These are phyloP conservation scores for Lichenostomus cassidix DNA, from an alignment of 2,113 vertebrate genomes.

Conservation along the genomic window DNA sequence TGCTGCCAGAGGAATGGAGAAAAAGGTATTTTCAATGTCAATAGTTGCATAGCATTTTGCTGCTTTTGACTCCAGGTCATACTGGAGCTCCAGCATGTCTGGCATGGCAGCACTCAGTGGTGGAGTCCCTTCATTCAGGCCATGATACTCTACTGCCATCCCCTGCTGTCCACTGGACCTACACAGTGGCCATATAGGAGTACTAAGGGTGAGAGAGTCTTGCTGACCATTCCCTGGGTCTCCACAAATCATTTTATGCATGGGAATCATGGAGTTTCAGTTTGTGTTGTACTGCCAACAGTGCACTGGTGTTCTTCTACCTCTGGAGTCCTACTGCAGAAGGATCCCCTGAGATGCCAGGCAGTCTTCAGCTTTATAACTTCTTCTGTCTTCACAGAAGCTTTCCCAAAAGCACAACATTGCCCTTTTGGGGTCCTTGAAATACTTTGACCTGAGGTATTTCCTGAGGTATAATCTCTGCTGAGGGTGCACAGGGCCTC, in stretches of 20 bases:
- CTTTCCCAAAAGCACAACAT: not conserved
- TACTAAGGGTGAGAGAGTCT: not conserved
- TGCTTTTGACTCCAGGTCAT: no score
- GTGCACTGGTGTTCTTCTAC: not conserved
- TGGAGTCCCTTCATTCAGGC: no score
- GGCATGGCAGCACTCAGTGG: no score
- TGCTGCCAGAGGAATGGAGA: no score
- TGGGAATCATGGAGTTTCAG: not conserved
- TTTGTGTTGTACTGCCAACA: accelerated
- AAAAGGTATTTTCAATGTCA: no score
- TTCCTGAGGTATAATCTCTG: not conserved
- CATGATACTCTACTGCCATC: no score
- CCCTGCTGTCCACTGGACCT: no score
- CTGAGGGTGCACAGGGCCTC: no score
- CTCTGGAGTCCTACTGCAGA: not conserved
- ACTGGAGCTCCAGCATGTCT: no score
- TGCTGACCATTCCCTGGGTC: not conserved
- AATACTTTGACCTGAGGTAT: not conserved
- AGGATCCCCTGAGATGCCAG: not conserved
- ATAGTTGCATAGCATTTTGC: no score
- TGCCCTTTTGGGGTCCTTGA: not conserved
- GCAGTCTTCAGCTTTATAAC: not conserved
- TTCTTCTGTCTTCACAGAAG: not conserved
- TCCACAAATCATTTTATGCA: not conserved
- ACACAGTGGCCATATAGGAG: not conserved